Conservation (phyloP, 35 echinoderm and acorn worm species). For the Ophiothrix spiculata region DNA sequence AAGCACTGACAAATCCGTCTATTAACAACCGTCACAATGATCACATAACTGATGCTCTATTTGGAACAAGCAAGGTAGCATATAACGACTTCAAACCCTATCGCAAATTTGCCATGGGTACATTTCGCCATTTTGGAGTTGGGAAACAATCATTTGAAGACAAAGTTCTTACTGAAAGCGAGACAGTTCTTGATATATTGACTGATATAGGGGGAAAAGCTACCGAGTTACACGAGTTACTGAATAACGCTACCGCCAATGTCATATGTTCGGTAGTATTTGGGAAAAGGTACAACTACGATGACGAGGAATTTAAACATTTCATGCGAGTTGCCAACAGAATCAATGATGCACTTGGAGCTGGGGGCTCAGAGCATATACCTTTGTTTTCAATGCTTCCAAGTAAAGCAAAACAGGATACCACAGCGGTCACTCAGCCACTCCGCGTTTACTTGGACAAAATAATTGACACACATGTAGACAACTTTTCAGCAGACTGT, state of each 20-base stretch:
- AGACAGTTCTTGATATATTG: conserved; percentile 4
- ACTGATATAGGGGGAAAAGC: not conserved
- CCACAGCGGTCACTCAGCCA: not conserved
- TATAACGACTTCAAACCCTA: not conserved
- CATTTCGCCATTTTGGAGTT: conserved; percentile 77
- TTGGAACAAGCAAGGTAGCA: not conserved
- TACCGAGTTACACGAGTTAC: conserved; percentile 22
- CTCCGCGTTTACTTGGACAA: not conserved
- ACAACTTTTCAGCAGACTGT: not conserved
- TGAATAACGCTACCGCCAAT: conserved; percentile 38
- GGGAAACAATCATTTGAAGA: conserved; percentile 75
- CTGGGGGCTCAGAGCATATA: not conserved
- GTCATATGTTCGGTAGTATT: conserved; percentile 38
- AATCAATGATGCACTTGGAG: not conserved
- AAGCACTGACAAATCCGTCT: not conserved
- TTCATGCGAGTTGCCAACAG: not conserved
- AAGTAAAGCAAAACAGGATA: not conserved
- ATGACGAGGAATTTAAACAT: conserved; percentile 16
- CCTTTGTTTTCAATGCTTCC: not conserved
- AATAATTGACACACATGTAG: not conserved
- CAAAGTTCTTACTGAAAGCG: conserved; percentile 54
- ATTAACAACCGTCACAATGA: not conserved
- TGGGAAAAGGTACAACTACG: conserved; percentile 57
- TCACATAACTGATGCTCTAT: not conserved
- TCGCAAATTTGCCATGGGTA: conserved; percentile 46